phyloP scores from a whole-genome alignment of 2,888 invertebrate species.

The Stramonita haemastoma region DNA sequence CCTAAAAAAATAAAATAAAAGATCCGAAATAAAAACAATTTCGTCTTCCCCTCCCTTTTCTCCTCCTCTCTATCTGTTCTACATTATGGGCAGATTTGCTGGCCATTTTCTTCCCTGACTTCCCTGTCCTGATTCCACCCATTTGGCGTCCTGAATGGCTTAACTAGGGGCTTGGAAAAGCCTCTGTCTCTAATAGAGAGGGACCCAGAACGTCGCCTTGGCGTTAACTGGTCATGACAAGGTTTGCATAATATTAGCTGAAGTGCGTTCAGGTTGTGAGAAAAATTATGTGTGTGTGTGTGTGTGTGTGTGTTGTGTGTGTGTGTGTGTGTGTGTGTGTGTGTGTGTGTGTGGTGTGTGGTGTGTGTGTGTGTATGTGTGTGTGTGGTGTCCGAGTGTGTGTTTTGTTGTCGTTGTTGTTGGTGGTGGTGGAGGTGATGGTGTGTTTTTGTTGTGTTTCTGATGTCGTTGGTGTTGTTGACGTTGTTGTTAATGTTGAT shows the following conservation, averaged over 20 bases:
- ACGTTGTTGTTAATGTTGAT: too few relatives aligned
- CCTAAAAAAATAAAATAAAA: not conserved
- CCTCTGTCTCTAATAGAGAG: not conserved
- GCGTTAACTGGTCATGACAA: not conserved
- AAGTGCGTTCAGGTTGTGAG: not conserved
- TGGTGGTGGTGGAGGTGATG: too few relatives aligned
- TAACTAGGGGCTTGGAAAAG: not conserved
- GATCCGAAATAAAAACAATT: not conserved
- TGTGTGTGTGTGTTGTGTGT: constrained; percentile 11
- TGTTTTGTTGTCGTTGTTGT: too few relatives aligned
- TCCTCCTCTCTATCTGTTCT: too few relatives aligned
- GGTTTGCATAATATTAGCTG: not conserved
- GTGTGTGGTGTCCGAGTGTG: too few relatives aligned
- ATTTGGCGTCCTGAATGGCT: not conserved
- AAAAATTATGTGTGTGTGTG: not conserved
- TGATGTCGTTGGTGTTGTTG: too few relatives aligned
- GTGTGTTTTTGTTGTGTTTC: too few relatives aligned
- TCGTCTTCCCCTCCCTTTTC: too few relatives aligned
- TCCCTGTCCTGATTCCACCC: too few relatives aligned
- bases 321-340: constrained; percentile 1
- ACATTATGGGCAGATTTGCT: too few relatives aligned
- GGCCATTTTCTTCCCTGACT: too few relatives aligned
- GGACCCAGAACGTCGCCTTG: not conserved
- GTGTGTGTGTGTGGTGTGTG: too few relatives aligned
- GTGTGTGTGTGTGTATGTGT: not conserved